Evolutionary conservation across 2,797 vertebrate species (phyloP), one percentile per base, ranked within the genome.

Genomic region (Alosa sapidissima): DNA sequence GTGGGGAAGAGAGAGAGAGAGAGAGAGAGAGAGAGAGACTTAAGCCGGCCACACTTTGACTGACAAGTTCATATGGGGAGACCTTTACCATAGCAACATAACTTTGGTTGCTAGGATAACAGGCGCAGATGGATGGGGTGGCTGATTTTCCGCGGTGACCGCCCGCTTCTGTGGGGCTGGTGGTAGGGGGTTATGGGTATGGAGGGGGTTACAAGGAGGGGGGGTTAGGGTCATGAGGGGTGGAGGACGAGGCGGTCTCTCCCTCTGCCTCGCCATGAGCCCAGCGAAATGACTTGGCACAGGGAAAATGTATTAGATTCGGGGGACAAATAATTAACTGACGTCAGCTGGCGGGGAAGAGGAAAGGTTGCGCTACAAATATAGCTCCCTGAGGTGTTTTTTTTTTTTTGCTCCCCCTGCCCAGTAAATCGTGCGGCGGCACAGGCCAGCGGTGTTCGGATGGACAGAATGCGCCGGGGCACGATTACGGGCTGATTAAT

Each of bases 51-150:
- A 54, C 78, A 60, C 85, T 88, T 90, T 97, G 96, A 97, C 85
- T 96, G 96, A 96, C 93, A 96, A 92, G 95, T 97, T 97, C 95
- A 95, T 95, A 93, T 96, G 95, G 94, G 94, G 93, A 85, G 87
- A 94, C 92, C 93, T 95, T 94, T 85, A 86, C 92, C 86, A 87
- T 96, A 94, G 95, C 94, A 97, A 97, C 94, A 91, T 85, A 90
- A 95, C 94, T 95, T 92, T 92, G 92, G 96, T 98, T 96, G 96
- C 95, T 96, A 92, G 91, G 95, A 97, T 96, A 97, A 97, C 96
- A 98, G 41, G 72, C 87, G 94, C 96, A 96, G 94, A 96, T 96
- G 95, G 93, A 96, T 92, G 90, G 90, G 92, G 89, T 90, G 90
- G 88, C 91, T 92, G 91, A 94, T 94, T 95, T 95, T 94, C 94